phyloP scores from a whole-genome alignment of 1,140 invertebrate species.

The Mactra quadrangularis region DNA sequence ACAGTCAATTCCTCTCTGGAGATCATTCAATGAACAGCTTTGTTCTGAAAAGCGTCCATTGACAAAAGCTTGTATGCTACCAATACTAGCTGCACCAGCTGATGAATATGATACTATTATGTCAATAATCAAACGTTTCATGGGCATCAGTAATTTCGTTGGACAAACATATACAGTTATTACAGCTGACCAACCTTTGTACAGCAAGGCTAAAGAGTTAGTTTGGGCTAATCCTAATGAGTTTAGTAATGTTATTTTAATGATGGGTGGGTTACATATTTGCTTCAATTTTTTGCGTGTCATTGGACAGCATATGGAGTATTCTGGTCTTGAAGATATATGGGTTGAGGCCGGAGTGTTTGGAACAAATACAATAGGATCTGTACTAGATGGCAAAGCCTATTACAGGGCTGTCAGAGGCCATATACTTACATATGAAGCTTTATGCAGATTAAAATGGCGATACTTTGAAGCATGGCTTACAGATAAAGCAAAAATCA shows the following conservation, averaged over 20 bases:
- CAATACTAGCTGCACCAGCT: slow-evolving; percentile 36
- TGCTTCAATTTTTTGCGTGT: slow-evolving; percentile 57
- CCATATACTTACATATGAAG: slow-evolving; percentile 18
- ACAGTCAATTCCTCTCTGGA: slow-evolving; percentile 22
- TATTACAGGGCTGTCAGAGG: no score
- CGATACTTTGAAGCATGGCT: neutral
- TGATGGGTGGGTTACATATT: slow-evolving; percentile 39
- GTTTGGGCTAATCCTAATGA: slow-evolving; percentile 19
- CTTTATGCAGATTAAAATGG: slow-evolving; percentile 1
- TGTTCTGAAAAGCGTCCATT: neutral
- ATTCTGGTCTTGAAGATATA: slow-evolving; percentile 52
- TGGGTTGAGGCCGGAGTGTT: slow-evolving; percentile 40
- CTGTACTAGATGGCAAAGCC: slow-evolving; percentile 52
- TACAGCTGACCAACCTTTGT: slow-evolving; percentile 49
- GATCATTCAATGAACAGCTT: slow-evolving; percentile 7
- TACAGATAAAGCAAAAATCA: neutral
- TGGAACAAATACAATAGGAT: slow-evolving; percentile 32
- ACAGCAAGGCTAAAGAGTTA: slow-evolving; percentile 36
- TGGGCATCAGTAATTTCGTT: neutral
- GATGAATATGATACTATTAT: slow-evolving; percentile 41
- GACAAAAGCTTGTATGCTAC: slow-evolving; percentile 30
- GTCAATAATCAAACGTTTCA: neutral
- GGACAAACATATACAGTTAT: slow-evolving; percentile 47
- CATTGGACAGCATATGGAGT: slow-evolving; percentile 59
- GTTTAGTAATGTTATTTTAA: slow-evolving; percentile 45